Percentiles rank a stretch among this genome's conserved stretches.
Conservation (phyloP, 1,140 invertebrate genomes). For the Drosophila lowei region DNA sequence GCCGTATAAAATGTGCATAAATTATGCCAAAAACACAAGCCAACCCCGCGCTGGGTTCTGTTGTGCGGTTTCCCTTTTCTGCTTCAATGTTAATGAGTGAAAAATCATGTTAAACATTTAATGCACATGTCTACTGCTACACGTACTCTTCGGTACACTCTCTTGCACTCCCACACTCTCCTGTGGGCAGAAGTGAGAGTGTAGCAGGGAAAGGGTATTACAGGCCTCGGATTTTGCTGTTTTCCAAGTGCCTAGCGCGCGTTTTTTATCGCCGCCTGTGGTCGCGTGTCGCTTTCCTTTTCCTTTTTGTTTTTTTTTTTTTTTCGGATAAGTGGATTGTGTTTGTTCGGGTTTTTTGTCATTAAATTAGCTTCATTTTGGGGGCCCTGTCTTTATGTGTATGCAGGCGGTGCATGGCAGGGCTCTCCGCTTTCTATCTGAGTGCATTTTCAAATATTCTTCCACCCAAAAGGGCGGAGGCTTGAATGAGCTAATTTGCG, state of each 20-base stretch:
- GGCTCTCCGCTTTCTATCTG: conserved; percentile 29
- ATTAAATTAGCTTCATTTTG: conserved; percentile 26
- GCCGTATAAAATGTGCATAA: conserved; percentile 62
- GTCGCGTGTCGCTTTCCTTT: conserved; percentile 49
- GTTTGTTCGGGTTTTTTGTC: conserved; percentile 26
- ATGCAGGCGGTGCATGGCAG: conserved; percentile 11
- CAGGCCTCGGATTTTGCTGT: conserved; percentile 25
- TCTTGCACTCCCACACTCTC: neutral
- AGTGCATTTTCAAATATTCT: conserved; percentile 18
- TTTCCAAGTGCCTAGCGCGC: conserved; percentile 43
- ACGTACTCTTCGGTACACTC: conserved; percentile 11
- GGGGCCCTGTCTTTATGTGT: conserved; percentile 7
- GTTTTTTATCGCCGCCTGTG: conserved; percentile 30
- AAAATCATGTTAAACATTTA: conserved; percentile 79
- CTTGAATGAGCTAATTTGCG: neutral
- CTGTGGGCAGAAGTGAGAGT: no score
- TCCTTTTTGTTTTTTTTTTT: conserved; percentile 6
- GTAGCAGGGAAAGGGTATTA: neutral
- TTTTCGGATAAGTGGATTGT: conserved; percentile 58
- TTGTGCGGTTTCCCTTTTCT: conserved; percentile 45
- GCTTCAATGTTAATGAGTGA: conserved; percentile 67
- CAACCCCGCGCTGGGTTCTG: conserved; percentile 37
- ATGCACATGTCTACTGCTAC: conserved; percentile 60
- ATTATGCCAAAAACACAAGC: conserved; percentile 76
- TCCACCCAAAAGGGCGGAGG: neutral